Percentiles rank a stretch among this genome's conserved stretches.
These are phyloP conservation scores for Brachyptera putata DNA, from an alignment of 2,888 invertebrate genomes.

Conservation along the genomic window DNA sequence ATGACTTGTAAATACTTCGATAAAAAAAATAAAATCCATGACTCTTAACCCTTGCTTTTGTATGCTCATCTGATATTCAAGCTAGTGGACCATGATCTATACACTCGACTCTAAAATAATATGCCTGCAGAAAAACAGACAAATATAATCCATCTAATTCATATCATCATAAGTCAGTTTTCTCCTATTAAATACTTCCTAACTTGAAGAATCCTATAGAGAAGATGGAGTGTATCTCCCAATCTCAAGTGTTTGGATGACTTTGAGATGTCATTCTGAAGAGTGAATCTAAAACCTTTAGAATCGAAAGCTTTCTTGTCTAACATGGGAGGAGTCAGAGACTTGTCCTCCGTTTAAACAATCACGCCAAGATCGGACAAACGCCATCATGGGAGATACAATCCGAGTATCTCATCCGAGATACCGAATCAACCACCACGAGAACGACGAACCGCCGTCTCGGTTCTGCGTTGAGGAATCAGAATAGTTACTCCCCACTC, in stretches of 20 bases:
- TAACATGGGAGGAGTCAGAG: constrained; percentile 1
- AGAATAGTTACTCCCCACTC: background rate
- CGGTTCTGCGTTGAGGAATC: background rate
- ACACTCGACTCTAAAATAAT: no score
- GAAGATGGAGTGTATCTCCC: background rate
- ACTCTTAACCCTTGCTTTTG: no score
- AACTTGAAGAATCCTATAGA: background rate
- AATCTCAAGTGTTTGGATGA: background rate
- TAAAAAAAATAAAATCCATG: no score
- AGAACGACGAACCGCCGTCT: background rate
- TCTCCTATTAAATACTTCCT: background rate
- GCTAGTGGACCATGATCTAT: no score
- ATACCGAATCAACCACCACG: background rate
- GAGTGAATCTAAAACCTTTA: background rate
- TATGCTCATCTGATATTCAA: no score
- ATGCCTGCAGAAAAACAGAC: no score
- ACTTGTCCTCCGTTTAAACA: background rate
- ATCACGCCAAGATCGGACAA: background rate
- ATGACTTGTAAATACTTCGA: no score
- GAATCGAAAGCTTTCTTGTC: background rate
- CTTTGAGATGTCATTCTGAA: background rate
- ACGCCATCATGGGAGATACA: background rate
- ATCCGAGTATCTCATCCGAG: background rate
- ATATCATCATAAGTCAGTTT: no score
- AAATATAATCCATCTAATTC: no score